Evolutionary conservation across 2,888 invertebrate species (phyloP), one percentile per base, ranked within the genome.

Genomic region (Melinaea menophilus): DNA sequence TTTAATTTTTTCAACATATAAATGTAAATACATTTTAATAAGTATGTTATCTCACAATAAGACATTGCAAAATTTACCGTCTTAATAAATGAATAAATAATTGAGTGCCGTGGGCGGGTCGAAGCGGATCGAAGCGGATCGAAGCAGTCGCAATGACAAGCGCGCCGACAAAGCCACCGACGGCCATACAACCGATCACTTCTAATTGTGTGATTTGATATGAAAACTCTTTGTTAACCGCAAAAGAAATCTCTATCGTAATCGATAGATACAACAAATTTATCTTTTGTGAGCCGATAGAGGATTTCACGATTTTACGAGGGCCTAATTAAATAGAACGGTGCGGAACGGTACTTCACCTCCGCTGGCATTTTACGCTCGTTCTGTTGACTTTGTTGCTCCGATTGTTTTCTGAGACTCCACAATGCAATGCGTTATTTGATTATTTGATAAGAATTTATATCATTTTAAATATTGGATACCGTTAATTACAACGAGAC

Each of bases 121-220:
- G 34, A 34, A 56, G 51, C 59, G 58, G 81, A 7, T 46, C 73
- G 68, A 75, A 77, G 77, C 69, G 79, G 82, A 81, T 70, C 79
- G 56, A 41, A 72, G 71, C 76, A 54, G 61, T 58, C 60, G 74
- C 81, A 85, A 81, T 81, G 88, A 88, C 84, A 82, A 78, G 80
- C 73, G 62, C 73, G 81, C 88, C 89, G 90, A 87, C 89, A 88
- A 88, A 89, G 88, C 82, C 73, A 61, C 84, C 84, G 84, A 72
- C 81, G 74, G 71, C 78, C 77, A 79, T 77, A 84, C 82, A 79
- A 74, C 79, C 84, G 88, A 88, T 89, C 88, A 84, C 78, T 84
- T 88, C 84, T 90, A 90, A 90, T 90, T 90, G 90, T 90, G 85
- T 85, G 90, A 88, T 88, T 88, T 85, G 90, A 90, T 89, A 88